Percentiles rank a stretch among this genome's conserved stretches.
Conservation (phyloP, 2,113 vertebrate genomes). For the Cyanoramphus novaezelandiae region DNA sequence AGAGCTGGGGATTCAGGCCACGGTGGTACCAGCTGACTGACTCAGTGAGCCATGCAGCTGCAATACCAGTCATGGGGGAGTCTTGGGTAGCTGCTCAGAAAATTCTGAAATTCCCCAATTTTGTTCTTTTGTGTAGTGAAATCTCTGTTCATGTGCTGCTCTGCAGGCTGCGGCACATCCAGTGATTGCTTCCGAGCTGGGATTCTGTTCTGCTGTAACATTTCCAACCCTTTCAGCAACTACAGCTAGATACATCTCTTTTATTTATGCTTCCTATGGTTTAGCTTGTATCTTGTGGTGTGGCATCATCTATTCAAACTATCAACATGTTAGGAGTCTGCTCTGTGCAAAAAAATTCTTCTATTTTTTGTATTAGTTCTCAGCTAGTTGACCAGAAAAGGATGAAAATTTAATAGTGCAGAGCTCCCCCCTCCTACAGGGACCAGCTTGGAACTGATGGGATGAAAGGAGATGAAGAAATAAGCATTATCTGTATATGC, state of each 20-base stretch:
- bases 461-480: not conserved
- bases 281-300: not conserved
- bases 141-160: not conserved
- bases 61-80: fast-evolving
- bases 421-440: not conserved
- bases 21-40: not conserved
- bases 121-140: not conserved
- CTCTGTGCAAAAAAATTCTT: not conserved
- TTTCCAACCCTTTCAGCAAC: not conserved
- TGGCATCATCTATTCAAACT: not conserved
- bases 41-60: not conserved
- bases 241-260: not conserved
- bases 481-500: not conserved
- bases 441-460: not conserved
- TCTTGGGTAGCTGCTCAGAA: not conserved
- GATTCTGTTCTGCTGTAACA: not conserved
- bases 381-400: not conserved
- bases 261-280: not conserved
- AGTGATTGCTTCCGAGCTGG: not conserved
- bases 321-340: not conserved
- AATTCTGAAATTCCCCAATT: not conserved
- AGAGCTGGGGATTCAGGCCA: not conserved
- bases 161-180: not conserved
- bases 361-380: not conserved
- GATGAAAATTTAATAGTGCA: not conserved